phyloP scores from a whole-genome alignment of 2,797 vertebrate genomes.

The Phataginus tetradactyla region DNA sequence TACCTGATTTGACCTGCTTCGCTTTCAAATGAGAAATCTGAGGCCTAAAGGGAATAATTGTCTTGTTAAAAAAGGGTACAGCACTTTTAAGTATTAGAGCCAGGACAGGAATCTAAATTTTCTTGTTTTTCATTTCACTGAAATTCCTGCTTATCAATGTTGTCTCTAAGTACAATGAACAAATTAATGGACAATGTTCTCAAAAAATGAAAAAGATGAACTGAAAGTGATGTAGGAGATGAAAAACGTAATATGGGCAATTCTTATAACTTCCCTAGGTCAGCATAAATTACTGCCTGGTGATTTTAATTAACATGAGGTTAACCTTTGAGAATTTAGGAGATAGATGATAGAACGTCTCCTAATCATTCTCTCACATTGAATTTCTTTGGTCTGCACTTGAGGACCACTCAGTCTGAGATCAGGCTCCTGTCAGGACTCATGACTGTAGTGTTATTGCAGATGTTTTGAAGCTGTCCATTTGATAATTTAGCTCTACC shows the following conservation, averaged over 20 bases:
- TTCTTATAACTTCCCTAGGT: background rate
- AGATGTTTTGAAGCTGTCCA: slow-evolving; percentile 10
- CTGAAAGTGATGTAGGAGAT: background rate
- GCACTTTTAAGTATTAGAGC: background rate
- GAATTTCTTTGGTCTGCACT: background rate
- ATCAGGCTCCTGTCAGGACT: background rate
- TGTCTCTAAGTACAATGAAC: slow-evolving; percentile 27
- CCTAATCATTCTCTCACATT: background rate
- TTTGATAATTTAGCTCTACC: slow-evolving; percentile 33
- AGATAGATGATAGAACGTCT: background rate
- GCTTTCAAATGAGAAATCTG: slow-evolving; percentile 48
- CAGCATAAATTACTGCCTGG: background rate
- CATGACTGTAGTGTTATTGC: background rate
- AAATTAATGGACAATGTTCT: slow-evolving; percentile 33
- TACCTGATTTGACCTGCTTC: background rate
- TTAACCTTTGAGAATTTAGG: background rate
- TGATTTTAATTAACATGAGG: background rate
- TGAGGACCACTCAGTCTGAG: background rate
- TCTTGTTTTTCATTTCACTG: background rate
- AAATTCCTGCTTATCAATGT: background rate
- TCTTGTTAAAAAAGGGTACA: background rate
- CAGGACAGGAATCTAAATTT: slow-evolving; percentile 17
- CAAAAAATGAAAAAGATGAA: slow-evolving; percentile 1
- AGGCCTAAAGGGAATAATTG: background rate
- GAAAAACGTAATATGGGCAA: background rate